Conservation (phyloP, 2,113 vertebrate species). For the Rhinichthys klamathensis region DNA sequence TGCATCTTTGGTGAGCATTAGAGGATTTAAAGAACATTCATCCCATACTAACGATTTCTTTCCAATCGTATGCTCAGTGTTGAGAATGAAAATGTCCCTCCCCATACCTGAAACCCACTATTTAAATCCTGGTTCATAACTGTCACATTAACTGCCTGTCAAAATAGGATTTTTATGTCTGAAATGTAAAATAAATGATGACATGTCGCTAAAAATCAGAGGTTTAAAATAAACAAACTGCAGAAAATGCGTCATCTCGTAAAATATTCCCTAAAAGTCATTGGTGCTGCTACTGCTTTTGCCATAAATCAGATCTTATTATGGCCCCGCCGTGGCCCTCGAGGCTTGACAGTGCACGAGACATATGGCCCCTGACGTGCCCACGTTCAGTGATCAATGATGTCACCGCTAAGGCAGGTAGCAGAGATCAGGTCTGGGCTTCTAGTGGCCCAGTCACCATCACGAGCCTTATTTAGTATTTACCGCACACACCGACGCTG, state of each 20-base stretch:
- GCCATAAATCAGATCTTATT: not conserved
- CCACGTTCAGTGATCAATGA: constrained; percentile 53
- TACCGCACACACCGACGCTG: constrained; percentile 25
- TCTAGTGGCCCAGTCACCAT: not conserved
- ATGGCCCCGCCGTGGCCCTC: not conserved
- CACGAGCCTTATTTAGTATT: constrained; percentile 7
- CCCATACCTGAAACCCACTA: not conserved
- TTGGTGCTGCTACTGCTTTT: not conserved
- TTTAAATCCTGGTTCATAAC: not conserved
- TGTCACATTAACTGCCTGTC: too few relatives aligned
- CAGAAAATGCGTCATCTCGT: constrained; percentile 11
- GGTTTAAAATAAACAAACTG: not conserved
- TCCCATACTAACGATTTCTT: not conserved
- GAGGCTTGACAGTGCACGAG: constrained; percentile 30
- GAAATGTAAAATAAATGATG: not conserved
- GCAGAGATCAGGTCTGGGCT: not conserved
- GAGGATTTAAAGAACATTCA: not conserved
- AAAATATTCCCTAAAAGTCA: not conserved
- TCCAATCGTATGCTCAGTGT: not conserved
- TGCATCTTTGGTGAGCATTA: not conserved
- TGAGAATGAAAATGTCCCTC: not conserved
- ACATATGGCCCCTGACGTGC: constrained; percentile 39
- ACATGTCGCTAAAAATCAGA: not conserved
- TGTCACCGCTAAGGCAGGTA: constrained; percentile 44
- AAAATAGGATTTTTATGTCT: not conserved